phyloP scores from a whole-genome alignment of 2,797 vertebrate species.

The Bothrops alternatus region DNA sequence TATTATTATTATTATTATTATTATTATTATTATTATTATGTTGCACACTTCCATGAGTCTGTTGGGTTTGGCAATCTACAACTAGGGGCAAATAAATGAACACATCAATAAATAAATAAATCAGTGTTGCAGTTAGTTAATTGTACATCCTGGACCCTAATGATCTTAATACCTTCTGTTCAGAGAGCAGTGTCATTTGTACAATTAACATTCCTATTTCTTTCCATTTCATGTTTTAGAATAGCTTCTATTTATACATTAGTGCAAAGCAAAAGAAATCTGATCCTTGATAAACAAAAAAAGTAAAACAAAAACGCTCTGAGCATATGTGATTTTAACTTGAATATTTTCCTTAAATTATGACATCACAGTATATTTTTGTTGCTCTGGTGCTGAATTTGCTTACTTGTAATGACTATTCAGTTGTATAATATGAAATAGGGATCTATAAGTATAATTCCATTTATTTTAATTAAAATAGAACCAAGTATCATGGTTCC shows the following conservation, averaged over 20 bases:
- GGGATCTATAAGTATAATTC: not conserved
- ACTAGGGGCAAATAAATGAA: not conserved
- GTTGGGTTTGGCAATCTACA: not conserved
- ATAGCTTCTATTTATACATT: not conserved
- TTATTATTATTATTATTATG: not conserved
- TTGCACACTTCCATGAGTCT: not conserved
- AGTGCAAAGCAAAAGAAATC: not conserved
- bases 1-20: too few relatives aligned
- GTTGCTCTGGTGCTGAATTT: not conserved
- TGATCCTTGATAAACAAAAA: not conserved
- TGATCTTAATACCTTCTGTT: not conserved
- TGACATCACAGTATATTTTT: not conserved
- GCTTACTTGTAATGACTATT: not conserved
- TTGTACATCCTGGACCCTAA: not conserved
- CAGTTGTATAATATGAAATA: not conserved
- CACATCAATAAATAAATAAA: not conserved
- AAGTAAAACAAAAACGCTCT: not conserved
- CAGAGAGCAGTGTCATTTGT: not conserved
- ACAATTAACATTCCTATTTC: not conserved
- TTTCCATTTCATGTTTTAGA: not conserved
- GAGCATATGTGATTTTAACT: not conserved
- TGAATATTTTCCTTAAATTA: not conserved
- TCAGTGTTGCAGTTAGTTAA: not conserved
- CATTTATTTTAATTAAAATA: not conserved
- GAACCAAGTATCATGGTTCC: not conserved